phyloP scores from a whole-genome alignment of 2,113 vertebrate species.

The Octodon degus region DNA sequence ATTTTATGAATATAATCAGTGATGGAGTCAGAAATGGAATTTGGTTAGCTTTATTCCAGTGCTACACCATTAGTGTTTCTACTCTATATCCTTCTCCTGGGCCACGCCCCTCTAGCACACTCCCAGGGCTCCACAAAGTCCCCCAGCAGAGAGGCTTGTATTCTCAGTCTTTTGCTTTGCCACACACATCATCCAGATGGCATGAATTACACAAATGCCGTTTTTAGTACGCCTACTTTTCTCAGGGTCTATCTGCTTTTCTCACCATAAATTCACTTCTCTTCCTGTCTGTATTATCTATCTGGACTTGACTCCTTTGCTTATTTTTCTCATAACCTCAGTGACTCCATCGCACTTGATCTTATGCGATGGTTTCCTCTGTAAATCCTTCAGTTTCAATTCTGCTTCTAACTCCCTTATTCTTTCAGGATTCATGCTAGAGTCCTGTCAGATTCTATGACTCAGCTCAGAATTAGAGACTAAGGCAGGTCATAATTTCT shows the following conservation, averaged over 20 bases:
- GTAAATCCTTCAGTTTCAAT: background rate
- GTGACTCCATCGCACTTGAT: background rate
- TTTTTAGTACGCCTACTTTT: background rate
- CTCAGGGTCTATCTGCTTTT: background rate
- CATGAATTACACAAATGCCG: background rate
- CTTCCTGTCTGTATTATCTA: background rate
- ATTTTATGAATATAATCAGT: background rate
- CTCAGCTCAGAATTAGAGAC: background rate
- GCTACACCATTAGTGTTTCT: background rate
- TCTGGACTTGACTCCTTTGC: background rate
- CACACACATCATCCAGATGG: background rate
- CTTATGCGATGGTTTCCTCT: background rate
- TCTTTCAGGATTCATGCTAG: background rate
- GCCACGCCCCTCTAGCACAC: background rate
- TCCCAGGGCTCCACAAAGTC: background rate
- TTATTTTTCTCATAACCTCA: background rate
- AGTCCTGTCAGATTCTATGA: background rate
- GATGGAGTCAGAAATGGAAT: background rate
- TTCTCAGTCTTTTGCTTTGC: background rate
- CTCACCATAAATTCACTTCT: background rate
- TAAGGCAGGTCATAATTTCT: background rate
- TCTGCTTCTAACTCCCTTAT: background rate
- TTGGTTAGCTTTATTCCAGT: background rate
- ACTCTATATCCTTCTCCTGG: background rate
- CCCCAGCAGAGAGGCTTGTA: background rate